Evolutionary conservation across 2,888 invertebrate genomes (phyloP).

Genomic region (Galerucella calmariensis): DNA sequence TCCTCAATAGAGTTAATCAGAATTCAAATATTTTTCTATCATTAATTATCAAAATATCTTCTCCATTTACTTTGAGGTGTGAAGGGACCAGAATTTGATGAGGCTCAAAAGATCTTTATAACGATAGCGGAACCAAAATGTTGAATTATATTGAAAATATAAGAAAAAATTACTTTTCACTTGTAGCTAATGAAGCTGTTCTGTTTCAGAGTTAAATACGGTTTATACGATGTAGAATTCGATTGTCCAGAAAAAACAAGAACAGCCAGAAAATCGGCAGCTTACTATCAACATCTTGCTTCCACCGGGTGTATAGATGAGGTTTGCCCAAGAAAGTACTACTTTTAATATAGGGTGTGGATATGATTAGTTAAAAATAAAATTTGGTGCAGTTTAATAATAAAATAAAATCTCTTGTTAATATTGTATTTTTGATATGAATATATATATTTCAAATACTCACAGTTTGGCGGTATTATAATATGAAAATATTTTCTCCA

Average conservation of each 20-base stretch:
- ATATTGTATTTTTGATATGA: too few relatives aligned
- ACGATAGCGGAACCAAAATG: too few relatives aligned
- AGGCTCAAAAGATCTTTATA: too few relatives aligned
- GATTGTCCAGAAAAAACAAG: slow-evolving; percentile 12
- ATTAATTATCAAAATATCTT: too few relatives aligned
- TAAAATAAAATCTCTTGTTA: too few relatives aligned
- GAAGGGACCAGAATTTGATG: too few relatives aligned
- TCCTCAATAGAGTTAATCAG: too few relatives aligned
- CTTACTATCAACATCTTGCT: slow-evolving; percentile 11
- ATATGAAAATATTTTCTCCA: too few relatives aligned
- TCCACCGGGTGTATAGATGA: slow-evolving; percentile 17
- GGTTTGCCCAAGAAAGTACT: neutral
- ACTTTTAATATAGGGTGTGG: neutral
- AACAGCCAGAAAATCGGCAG: slow-evolving; percentile 21
- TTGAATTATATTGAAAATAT: neutral
- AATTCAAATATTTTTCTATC: too few relatives aligned
- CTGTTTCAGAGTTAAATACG: slow-evolving; percentile 11
- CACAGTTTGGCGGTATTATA: too few relatives aligned
- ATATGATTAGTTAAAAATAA: neutral
- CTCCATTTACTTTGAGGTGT: too few relatives aligned
- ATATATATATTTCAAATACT: too few relatives aligned
- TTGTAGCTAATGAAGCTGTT: neutral
- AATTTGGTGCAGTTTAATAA: neutral
- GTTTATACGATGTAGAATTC: slow-evolving; percentile 26
- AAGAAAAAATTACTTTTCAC: neutral